phyloP scores from a whole-genome alignment of 2,888 invertebrate genomes.

The Fragum whitleyi region DNA sequence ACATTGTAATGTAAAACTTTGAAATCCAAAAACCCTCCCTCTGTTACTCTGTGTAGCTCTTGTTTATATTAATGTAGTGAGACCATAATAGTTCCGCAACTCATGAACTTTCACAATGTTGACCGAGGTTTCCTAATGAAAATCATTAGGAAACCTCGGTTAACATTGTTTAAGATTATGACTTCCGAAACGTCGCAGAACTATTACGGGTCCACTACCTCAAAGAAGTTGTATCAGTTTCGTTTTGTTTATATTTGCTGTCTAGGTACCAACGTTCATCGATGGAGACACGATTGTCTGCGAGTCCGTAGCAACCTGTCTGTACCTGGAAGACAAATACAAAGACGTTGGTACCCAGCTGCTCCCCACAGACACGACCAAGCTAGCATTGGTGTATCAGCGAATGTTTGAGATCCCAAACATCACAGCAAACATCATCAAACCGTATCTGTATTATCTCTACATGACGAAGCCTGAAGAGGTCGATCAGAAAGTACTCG shows the following conservation, averaged over 20 bases:
- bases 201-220: no score
- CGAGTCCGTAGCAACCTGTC: constrained; percentile 76
- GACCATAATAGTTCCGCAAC: no score
- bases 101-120: no score
- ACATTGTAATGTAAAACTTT: no score
- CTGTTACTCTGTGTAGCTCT: no score
- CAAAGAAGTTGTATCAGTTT: no score
- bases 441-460: constrained; percentile 25
- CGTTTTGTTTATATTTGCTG: constrained; percentile 9
- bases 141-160: no score
- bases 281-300: constrained; percentile 72
- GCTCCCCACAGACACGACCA: constrained; percentile 59
- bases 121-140: no score
- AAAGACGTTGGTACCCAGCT: constrained; percentile 57
- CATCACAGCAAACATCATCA: constrained; percentile 18
- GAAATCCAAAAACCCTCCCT: no score
- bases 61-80: no score
- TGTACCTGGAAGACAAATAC: constrained; percentile 72
- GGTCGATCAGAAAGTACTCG: constrained; percentile 17
- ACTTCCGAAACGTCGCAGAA: no score
- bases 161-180: no score
- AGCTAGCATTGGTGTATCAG: constrained; percentile 67
- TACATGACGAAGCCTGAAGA: constrained; percentile 40
- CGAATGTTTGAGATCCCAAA: constrained; percentile 65
- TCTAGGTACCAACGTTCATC: constrained; percentile 77